Evolutionary conservation across 64 coral and sea anemone species (phyloP).

Genomic region (Astreopora myriophthalma): DNA sequence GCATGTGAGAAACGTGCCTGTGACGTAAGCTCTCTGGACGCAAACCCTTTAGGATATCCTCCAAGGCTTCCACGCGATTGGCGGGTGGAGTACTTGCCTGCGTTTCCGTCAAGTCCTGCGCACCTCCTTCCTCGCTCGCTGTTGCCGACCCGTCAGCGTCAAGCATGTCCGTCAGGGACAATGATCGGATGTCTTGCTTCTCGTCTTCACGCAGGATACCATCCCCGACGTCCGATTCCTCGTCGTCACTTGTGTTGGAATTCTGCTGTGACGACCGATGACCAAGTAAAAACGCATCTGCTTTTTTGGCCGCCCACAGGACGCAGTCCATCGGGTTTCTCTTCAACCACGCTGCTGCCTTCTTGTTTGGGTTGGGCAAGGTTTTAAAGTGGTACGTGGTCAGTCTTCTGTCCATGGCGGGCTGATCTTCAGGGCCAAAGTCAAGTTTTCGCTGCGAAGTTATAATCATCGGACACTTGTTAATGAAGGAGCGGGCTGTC

Average conservation of each 20-base stretch:
- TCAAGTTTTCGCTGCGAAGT: constrained; percentile 10
- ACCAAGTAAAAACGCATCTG: neutral
- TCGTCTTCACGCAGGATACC: neutral
- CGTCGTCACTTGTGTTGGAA: neutral
- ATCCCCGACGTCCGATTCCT: neutral
- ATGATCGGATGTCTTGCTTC: neutral
- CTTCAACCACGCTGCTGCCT: constrained; percentile 32
- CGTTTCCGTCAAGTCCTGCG: too few species aligned
- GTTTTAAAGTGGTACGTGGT: constrained; percentile 8
- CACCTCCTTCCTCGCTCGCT: too few species aligned
- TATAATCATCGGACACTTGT: constrained; percentile 53
- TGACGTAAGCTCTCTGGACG: too few species aligned
- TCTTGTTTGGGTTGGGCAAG: constrained; percentile 30
- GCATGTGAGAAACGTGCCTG: too few species aligned
- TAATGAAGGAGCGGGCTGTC: constrained; percentile 27
- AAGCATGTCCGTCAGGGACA: too few species aligned
- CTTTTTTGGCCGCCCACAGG: constrained; percentile 30
- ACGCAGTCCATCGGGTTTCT: constrained; percentile 56
- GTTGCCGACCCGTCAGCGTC: too few species aligned
- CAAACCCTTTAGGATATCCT: too few species aligned
- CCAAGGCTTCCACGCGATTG: too few species aligned
- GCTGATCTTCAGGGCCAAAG: constrained; percentile 8
- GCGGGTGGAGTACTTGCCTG: too few species aligned
- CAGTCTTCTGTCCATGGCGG: constrained; percentile 30
- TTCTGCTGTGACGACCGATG: neutral